phyloP scores from a whole-genome alignment of 2,797 vertebrate species.

The Xenentodon cancila region DNA sequence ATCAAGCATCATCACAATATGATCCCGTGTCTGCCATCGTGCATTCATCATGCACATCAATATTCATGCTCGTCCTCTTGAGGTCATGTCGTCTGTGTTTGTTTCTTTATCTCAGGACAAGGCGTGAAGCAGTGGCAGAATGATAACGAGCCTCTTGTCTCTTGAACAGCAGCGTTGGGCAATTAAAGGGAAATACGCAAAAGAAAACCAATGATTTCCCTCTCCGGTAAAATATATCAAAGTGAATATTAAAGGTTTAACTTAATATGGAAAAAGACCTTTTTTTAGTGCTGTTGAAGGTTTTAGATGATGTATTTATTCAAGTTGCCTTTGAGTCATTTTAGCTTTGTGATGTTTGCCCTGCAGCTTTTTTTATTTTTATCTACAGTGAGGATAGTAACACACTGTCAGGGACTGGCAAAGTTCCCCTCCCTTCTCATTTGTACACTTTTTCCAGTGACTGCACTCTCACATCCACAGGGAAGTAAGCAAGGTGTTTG shows the following conservation, averaged over 20 bases:
- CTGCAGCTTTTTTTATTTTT: conserved; percentile 4
- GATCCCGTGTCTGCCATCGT: background rate
- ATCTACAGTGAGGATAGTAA: conserved; percentile 12
- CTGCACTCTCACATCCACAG: conserved; percentile 41
- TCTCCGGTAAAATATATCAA: conserved; percentile 14
- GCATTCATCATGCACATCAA: conserved; percentile 53
- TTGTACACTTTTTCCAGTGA: conserved; percentile 28
- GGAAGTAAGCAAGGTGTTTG: conserved; percentile 49
- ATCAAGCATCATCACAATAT: too few species aligned
- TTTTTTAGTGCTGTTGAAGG: background rate
- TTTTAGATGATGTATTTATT: conserved; percentile 2
- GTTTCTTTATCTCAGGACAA: conserved; percentile 45
- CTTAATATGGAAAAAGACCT: background rate
- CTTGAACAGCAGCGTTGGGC: conserved; percentile 25
- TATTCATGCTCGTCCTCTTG: conserved; percentile 25
- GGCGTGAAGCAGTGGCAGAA: background rate
- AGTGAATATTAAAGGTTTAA: background rate
- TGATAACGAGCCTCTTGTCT: conserved; percentile 32
- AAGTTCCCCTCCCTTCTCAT: conserved; percentile 17
- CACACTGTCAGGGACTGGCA: conserved; percentile 10
- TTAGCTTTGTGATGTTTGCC: background rate
- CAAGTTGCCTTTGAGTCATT: conserved; percentile 1
- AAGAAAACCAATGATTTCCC: conserved; percentile 50
- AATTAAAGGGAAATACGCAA: conserved; percentile 51
- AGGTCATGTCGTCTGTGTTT: conserved; percentile 44